A percentile compares a stretch with the other conserved stretches of the same genome.
Conservation (phyloP, 2,888 invertebrate genomes). For the Dryococelus australis region DNA sequence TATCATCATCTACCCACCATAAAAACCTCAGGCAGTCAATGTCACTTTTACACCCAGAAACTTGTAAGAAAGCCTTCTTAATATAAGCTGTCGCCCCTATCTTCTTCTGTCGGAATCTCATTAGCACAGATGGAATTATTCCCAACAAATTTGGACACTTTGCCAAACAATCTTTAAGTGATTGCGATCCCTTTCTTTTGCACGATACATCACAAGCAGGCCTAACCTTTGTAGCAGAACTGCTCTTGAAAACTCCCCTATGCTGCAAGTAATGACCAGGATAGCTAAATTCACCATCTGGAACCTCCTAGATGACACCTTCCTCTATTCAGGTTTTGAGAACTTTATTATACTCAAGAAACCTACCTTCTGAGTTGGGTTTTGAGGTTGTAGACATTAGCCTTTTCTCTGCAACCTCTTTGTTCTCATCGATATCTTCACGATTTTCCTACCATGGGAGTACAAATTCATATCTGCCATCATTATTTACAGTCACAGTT, state of each 20-base stretch:
- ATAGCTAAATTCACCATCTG: neutral
- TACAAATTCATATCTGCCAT: neutral
- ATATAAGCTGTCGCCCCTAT: too few species aligned
- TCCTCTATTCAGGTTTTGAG: neutral
- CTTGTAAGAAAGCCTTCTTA: too few species aligned
- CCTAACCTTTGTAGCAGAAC: too few species aligned
- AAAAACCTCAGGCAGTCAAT: neutral
- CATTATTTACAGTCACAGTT: neutral
- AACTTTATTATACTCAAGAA: neutral
- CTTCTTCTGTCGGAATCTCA: too few species aligned
- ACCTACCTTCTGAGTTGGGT: neutral
- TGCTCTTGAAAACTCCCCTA: slow-evolving; percentile 47
- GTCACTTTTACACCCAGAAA: neutral
- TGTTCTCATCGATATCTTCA: neutral
- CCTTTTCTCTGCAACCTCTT: neutral
- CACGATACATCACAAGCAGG: too few species aligned
- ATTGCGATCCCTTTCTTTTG: slow-evolving; percentile 32
- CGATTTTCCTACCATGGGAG: neutral
- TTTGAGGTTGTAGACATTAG: neutral
- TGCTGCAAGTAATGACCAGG: slow-evolving; percentile 45
- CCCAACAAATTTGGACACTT: slow-evolving; percentile 44
- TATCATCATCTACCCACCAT: slow-evolving; percentile 5
- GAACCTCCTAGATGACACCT: slow-evolving; percentile 25
- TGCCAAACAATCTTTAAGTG: slow-evolving; percentile 48
- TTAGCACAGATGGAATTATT: slow-evolving; percentile 21